Conservation (phyloP, 2,797 vertebrate genomes). For the Danio albolineatus region DNA sequence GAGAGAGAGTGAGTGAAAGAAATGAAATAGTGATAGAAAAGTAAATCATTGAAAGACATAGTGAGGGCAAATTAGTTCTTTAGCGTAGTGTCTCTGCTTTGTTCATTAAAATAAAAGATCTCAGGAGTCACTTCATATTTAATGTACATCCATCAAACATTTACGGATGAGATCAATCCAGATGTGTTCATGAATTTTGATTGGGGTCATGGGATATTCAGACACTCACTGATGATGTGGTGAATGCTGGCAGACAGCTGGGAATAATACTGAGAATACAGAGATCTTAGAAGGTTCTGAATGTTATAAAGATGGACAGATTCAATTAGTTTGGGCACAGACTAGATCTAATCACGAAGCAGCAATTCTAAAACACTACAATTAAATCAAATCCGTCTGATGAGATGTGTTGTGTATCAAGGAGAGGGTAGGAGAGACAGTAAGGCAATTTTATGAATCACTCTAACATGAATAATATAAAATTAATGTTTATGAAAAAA, state of each 20-base stretch:
- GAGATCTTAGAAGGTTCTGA: background rate
- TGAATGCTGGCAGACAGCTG: background rate
- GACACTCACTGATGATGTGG: background rate
- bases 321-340: constrained; percentile 10
- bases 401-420: background rate
- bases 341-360: background rate
- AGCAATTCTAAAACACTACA: background rate
- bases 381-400: constrained; percentile 7
- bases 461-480: background rate
- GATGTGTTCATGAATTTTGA: background rate
- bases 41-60: background rate
- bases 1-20: background rate
- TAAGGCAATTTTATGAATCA: background rate
- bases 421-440: background rate
- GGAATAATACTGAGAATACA: background rate
- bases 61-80: background rate
- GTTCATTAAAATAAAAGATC: background rate
- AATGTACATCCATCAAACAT: constrained; percentile 7
- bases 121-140: background rate
- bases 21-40: background rate
- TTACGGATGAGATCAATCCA: background rate
- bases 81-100: background rate
- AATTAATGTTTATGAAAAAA: background rate
- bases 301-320: background rate
- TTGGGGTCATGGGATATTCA: background rate